phyloP scores from a whole-genome alignment of 2,113 vertebrate genomes.

The Sinocyclocheilus maitianheensis region DNA sequence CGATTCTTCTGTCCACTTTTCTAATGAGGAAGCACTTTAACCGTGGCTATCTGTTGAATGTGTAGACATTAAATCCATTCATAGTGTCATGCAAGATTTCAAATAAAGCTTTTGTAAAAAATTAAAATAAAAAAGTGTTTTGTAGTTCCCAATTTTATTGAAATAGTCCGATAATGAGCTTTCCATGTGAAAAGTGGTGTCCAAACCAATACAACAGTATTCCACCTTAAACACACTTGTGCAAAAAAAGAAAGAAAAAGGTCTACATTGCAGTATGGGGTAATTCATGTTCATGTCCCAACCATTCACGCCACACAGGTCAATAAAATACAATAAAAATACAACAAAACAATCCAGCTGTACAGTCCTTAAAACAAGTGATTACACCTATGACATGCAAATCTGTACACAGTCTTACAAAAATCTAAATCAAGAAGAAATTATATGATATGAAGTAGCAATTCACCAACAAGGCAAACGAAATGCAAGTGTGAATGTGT shows the following conservation, averaged over 20 bases:
- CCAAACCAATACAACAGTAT: conserved; percentile 85
- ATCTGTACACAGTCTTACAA: conserved; percentile 99
- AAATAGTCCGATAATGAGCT: conserved; percentile 80
- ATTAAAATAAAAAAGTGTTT: conserved; percentile 36
- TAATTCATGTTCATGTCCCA: conserved; percentile 87
- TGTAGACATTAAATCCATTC: conserved; percentile 36
- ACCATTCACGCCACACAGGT: conserved; percentile 79
- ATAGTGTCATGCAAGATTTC: conserved; percentile 33
- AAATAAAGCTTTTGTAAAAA: conserved; percentile 41
- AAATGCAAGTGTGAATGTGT: conserved; percentile 79
- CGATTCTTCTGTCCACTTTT: conserved; percentile 1
- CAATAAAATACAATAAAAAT: conserved; percentile 75
- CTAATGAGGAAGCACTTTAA: conserved; percentile 57
- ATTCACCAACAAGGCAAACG: conserved; percentile 86
- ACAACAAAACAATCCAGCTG: conserved; percentile 57
- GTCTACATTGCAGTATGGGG: conserved; percentile 90
- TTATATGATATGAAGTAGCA: conserved; percentile 85
- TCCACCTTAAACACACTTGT: conserved; percentile 98
- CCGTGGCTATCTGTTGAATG: conserved; percentile 47
- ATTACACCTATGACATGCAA: conserved; percentile 98
- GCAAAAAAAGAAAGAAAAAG: conserved; percentile 80
- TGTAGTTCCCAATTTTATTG: conserved; percentile 97
- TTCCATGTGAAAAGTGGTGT: conserved; percentile 83
- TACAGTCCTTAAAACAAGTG: conserved; percentile 78
- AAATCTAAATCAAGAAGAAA: conserved; percentile 67